Evolutionary conservation across 1,140 invertebrate species (phyloP).

Genomic region (Drosophila pandora): DNA sequence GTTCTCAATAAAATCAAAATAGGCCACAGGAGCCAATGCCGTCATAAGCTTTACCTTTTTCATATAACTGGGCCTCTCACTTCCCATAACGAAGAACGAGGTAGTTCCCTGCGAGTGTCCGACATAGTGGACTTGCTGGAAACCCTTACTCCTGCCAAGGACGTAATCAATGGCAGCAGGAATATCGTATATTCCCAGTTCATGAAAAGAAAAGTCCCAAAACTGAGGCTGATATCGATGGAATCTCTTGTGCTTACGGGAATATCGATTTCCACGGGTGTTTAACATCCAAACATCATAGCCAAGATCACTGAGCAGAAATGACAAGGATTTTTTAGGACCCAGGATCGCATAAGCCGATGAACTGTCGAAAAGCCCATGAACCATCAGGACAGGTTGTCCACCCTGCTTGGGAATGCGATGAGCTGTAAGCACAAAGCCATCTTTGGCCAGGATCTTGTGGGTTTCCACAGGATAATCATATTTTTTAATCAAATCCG

Average conservation of each 20-base stretch:
- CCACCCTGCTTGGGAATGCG: conserved; percentile 70
- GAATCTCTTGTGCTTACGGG: conserved; percentile 85
- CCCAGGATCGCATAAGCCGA: conserved; percentile 85
- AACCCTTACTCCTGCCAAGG: conserved; percentile 84
- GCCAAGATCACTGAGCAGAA: conserved; percentile 87
- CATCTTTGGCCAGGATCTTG: conserved; percentile 84
- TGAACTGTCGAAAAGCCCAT: conserved; percentile 86
- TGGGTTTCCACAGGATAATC: conserved; percentile 86
- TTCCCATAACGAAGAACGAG: conserved; percentile 86
- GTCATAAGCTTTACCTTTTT: conserved; percentile 86
- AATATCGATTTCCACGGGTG: conserved; percentile 88
- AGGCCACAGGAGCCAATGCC: conserved; percentile 86
- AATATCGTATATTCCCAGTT: conserved; percentile 89
- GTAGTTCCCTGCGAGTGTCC: conserved; percentile 86
- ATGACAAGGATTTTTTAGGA: conserved; percentile 84
- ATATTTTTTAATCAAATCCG: conserved; percentile 84
- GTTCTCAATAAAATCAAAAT: conserved; percentile 31
- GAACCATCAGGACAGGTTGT: conserved; percentile 86
- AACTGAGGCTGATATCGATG: conserved; percentile 82
- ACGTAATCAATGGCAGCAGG: conserved; percentile 89
- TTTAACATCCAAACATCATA: conserved; percentile 91
- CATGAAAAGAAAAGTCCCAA: conserved; percentile 87
- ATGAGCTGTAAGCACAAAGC: conserved; percentile 85
- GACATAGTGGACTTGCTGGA: conserved; percentile 82
- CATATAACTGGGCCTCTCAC: conserved; percentile 88